Base-by-base conservation (phyloP, 1,140 invertebrate genomes). In the Drosophila ananassae region DNA sequence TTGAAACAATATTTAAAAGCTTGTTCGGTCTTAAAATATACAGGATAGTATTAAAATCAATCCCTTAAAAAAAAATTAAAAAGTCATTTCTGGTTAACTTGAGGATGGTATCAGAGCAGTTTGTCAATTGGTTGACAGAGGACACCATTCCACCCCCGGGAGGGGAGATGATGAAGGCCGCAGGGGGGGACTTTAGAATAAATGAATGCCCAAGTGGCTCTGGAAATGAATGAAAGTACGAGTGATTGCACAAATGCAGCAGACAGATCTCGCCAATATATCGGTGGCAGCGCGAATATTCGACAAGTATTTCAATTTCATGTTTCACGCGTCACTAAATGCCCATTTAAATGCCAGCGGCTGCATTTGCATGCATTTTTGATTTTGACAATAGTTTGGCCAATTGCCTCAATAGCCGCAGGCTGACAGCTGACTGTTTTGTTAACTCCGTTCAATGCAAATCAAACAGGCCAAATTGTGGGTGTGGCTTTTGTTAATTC, bases 141-240 rank as follows among this genome's bases (percentile, higher is more conserved):
- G 5, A 2, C 13, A 44, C 5, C n/a, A 25, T 12, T 3, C 6
- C 1, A 24, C 12, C 25, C 30, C 9, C 2, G 24, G 17, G 30
- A 44, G 9, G 28, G 6, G 41, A 21, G 39, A 6, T 10, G 39
- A 5, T 5, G 13, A 41, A 17, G 7, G 41, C 3, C 25, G 12
- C 34, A 9, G 41, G 25, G 24, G 52, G 46, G 37, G 56, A n/a
- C 37, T 66, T 73, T 74, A 71, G 79, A 77, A 82, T 82, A 74
- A 82, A 82, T 77, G 72, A 81, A 77, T 81, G 78, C 61, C 58
- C 68, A 79, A 77, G 51, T 77, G 68, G 71, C 41, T 76, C 60
- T 60, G 74, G 63, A 80, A 81, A 77, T 77, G 68, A 77, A 73
- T 77, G 68, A 63, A 50, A 76, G 47, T 61, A 30, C 76, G 59